Evolutionary conservation across 1,140 invertebrate species (phyloP), one percentile per base, ranked within the genome.

Genomic region (Procambarus virginalis): DNA sequence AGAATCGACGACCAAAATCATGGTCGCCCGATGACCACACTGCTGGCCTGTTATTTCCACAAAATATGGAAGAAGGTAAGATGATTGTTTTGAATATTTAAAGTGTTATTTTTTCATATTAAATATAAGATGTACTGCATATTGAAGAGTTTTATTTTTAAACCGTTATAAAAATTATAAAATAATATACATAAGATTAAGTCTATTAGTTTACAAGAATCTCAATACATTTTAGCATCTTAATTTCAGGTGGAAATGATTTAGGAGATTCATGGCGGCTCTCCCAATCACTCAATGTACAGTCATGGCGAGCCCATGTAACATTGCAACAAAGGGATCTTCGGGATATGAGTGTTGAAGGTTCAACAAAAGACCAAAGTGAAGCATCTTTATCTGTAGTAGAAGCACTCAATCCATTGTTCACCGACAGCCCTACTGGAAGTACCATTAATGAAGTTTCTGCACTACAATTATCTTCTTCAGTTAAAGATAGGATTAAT

Each of bases 1-100:
- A 46, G 55, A 93, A 92, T 3, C 89, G 93, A 22, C 94, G 97
- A 76, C 97, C 97, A 45, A 96, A 97, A 89, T 97, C 96, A 68
- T 97, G 97, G 97, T 97, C 97, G 12, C 97, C 97, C 0, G 93
- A 93, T 86, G 96, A 97, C 92, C 95, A 95, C 12, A 94, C 95
- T 92, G 94, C 95, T 22, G 94, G 95, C n/a, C 94, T 91, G 14
- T 81, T 93, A 12, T 93, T 93, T 68, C 89, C 91, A 60, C 79
- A 89, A 60, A 82, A 91, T 49, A 58, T 84, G 58, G 83, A 82
- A 68, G 70, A 78, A 75, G 88, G 84, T 84, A 58, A 90, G 76
- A 2, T 55, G 8, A 55, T 55, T 55, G 12, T 55, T 55, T 8
- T 55, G 12, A 1, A 55, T 55, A 55, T 55, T 55, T 55, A 12